Evolutionary conservation across 2,113 vertebrate genomes (phyloP).

Genomic region (Trogon melanurus): DNA sequence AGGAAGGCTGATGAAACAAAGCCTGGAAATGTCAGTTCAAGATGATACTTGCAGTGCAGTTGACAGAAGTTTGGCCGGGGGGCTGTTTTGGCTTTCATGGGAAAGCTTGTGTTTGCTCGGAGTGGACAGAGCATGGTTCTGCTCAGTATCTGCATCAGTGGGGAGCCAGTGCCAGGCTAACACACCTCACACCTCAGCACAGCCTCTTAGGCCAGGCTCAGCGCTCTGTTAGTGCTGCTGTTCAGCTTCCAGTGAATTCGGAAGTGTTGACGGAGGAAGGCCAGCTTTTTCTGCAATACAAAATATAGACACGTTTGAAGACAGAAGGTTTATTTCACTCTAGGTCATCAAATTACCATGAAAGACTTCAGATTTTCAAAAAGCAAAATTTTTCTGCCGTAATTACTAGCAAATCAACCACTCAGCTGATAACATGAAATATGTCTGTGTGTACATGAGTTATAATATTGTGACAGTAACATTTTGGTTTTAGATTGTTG

Average conservation of each 20-base stretch:
- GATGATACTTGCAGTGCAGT: not conserved
- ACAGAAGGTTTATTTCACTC: not conserved
- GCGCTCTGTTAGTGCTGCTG: not conserved
- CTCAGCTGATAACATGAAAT: not conserved
- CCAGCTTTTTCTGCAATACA: not conserved
- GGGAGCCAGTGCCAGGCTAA: not conserved
- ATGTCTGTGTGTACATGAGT: not conserved
- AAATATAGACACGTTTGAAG: not conserved
- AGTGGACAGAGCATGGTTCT: rapidly evolving
- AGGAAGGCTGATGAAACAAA: not conserved
- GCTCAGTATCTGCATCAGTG: no score
- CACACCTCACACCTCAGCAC: not conserved
- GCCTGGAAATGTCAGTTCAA: not conserved
- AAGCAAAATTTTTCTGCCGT: not conserved
- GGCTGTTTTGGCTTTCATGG: no score
- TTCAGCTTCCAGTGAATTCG: not conserved
- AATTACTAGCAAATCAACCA: not conserved
- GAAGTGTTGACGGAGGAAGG: not conserved
- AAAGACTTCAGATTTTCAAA: not conserved
- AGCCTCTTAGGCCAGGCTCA: not conserved
- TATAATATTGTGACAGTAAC: not conserved
- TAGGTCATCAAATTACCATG: not conserved
- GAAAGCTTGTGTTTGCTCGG: not conserved
- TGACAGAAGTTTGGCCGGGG: not conserved
- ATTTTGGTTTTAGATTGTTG: not conserved